Base-by-base conservation (phyloP, 35 echinoderm and acorn worm species). In the Patiria miniata region DNA sequence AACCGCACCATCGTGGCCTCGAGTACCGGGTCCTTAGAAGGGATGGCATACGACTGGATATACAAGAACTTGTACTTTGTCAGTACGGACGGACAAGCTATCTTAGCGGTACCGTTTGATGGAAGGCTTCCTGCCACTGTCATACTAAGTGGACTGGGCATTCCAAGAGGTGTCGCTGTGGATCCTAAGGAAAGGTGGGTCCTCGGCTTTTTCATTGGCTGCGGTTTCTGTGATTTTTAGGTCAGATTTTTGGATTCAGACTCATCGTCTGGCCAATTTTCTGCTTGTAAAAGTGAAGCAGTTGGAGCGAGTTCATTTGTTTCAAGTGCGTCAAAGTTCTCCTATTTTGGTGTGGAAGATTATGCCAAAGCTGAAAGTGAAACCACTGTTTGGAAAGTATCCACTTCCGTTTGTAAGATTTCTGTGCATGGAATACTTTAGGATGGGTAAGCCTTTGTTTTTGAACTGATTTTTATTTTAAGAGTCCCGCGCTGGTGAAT, bases 21-120 rank as follows among this genome's bases (percentile, higher is more conserved):
- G 26, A 0, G 1, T 26, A 10, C 2, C 0, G 34, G 34, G 19
- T 3, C 0, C 14, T 60, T 88, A 8, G 93, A 95, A 56, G 89
- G 89, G n/a, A 21, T 95, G 18, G 93, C 89, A 1, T 95, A 87
- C 78, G 93, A 95, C 90, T 95, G 93, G 93, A 40, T 95, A 7
- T 77, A 84, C 36, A 51, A 61, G 14, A 95, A 95, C 55, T 22
- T 95, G 3, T 95, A 95, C 85, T 95, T 84, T 61, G 79, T 91
- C 17, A 86, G 88, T 39, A 79, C 80, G 0, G 79, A 55, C 1
- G 19, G 40, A 0, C 19, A 83, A 0, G 83, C 69, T 17, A 83
- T 91, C 29, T 77, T 86, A 85, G 84, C 84, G 3, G 51, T 81
- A 18, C 77, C 83, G 5, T 80, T 79, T 22, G 85, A 91, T 55